Base-by-base conservation (phyloP, 2,888 invertebrate species). In the Cephus spinipes region DNA sequence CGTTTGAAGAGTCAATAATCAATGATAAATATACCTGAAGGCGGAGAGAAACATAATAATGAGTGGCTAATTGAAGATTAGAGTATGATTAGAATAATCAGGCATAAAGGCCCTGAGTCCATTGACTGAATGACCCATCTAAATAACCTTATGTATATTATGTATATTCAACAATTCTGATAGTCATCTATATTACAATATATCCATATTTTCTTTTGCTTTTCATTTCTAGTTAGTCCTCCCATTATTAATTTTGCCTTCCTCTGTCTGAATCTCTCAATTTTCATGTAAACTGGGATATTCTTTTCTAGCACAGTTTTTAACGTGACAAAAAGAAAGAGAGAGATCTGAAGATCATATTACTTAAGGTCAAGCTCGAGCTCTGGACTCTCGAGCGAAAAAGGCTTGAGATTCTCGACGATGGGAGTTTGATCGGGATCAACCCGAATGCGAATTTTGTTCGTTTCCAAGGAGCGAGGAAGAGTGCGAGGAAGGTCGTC, bases 401-500 rank as follows among this genome's bases (percentile, higher is more conserved):
- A 91, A 12, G 91, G 91, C 82, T 90, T 90, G 77, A 90, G 87
- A 82, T 88, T 90, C 79, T 91, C 91, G 75, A 91, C 91, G 75
- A 91, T 94, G 32, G 95, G 93, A 68, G 95, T 93, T 87, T 95
- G 95, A 85, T 95, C 95, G 0, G 94, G 94, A 76, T 94, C 95
- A 73, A 96, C 95, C 86, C 94, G 94, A 81, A 96, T 96, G 80
- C 96, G 93, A 84, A 96, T 96, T 88, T 94, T 94, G 91, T 96
- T 96, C 77, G 95, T 94, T 77, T 95, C 94, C 12, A 93, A 93
- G 12, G 94, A 92, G 68, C 94, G 93, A 32, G 93, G 93, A 79
- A 92, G 88, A 76, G 92, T 92, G 83, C 92, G 92, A 78, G 92
- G 91, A 40, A 92, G 83, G 87, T 88, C 93, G 86, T 94, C 94